Percentiles rank a stretch among this genome's conserved stretches.
These are phyloP conservation scores for Eulemur macaco DNA, from an alignment of 2,113 vertebrate genomes.

Conservation along the genomic window DNA sequence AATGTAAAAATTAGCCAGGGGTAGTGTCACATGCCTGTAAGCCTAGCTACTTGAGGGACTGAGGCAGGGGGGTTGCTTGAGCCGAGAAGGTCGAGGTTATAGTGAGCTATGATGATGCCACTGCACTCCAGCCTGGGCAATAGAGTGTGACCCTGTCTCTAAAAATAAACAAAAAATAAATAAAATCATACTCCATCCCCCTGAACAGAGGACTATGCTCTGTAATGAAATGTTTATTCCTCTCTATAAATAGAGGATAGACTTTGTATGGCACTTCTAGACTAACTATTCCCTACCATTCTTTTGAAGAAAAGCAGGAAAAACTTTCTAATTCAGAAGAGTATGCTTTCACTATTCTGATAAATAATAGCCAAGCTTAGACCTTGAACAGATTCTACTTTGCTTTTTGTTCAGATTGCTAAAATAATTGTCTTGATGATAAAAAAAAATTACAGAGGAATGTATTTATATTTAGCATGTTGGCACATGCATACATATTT, in stretches of 20 bases:
- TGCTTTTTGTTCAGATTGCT: constrained; percentile 26
- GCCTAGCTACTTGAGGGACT: too few species aligned
- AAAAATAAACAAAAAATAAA: too few species aligned
- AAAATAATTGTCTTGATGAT: constrained; percentile 16
- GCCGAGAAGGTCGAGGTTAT: too few species aligned
- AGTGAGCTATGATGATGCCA: too few species aligned
- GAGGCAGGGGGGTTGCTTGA: too few species aligned
- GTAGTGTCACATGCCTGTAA: too few species aligned
- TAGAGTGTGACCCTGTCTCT: too few species aligned
- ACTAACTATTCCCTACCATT: not conserved
- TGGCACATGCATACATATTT: not conserved
- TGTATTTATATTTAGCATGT: constrained; percentile 5
- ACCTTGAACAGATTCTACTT: constrained; percentile 17
- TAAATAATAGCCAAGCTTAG: not conserved
- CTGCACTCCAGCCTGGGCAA: too few species aligned
- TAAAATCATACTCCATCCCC: not conserved
- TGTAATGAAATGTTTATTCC: not conserved
- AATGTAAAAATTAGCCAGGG: too few species aligned
- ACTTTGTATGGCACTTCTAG: not conserved
- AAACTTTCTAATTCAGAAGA: constrained; percentile 17
- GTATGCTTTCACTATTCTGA: not conserved
- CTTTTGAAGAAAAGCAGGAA: constrained; percentile 9
- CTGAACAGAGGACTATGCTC: not conserved
- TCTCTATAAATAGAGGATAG: not conserved
- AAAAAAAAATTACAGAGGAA: constrained; percentile 6